These are phyloP conservation scores for Coracopsis vasa DNA, from an alignment of 2,113 vertebrate species.

Conservation along the genomic window DNA sequence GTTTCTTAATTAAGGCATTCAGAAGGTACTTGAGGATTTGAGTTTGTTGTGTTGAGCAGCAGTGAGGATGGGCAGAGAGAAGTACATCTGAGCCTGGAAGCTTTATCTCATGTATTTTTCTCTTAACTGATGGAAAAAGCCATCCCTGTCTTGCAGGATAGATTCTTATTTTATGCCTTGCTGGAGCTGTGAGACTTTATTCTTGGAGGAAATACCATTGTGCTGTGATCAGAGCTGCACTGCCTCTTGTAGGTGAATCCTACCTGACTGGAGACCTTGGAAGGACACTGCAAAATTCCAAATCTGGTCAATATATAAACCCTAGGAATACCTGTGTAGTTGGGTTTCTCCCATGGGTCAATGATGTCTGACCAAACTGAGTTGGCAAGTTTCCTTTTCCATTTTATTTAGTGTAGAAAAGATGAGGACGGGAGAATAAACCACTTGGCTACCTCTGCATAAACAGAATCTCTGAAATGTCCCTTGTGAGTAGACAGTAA, in stretches of 20 bases:
- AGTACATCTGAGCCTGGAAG: background rate
- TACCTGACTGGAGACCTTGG: background rate
- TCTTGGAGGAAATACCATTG: background rate
- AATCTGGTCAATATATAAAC: background rate
- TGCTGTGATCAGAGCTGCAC: background rate
- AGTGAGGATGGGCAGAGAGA: background rate
- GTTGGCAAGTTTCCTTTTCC: background rate
- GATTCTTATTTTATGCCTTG: background rate
- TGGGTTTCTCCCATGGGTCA: background rate
- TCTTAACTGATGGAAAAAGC: background rate
- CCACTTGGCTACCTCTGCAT: background rate
- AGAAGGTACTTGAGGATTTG: background rate
- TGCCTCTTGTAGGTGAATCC: background rate
- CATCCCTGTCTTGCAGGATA: background rate
- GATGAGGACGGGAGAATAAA: background rate
- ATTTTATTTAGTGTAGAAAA: background rate
- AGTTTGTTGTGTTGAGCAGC: background rate
- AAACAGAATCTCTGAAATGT: background rate
- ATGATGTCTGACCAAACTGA: background rate
- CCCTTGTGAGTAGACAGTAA: background rate
- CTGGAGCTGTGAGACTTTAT: background rate
- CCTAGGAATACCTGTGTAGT: background rate
- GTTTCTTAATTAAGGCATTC: background rate
- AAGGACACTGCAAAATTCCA: background rate
- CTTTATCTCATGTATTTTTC: background rate